phyloP scores from a whole-genome alignment of 1,140 invertebrate genomes.

The Platyura marginata region DNA sequence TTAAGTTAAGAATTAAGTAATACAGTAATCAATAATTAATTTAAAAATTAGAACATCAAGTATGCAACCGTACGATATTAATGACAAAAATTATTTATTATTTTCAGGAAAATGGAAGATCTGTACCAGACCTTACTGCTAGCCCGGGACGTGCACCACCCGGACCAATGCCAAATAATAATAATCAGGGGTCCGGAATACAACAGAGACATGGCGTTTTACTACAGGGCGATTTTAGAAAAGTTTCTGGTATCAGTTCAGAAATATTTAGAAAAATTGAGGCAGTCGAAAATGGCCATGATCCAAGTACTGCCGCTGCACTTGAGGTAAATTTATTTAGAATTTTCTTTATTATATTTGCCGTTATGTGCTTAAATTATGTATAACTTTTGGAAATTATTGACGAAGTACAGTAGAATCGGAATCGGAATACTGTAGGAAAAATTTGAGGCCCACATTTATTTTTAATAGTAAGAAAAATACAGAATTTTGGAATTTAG shows the following conservation, averaged over 20 bases:
- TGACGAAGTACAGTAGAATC: too few species aligned
- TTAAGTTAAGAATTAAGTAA: too few species aligned
- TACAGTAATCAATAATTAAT: too few species aligned
- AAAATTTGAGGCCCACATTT: too few species aligned
- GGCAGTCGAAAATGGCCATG: slow-evolving; percentile 86
- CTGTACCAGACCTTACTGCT: slow-evolving; percentile 68
- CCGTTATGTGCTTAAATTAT: too few species aligned
- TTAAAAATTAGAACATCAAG: neutral
- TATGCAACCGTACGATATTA: neutral
- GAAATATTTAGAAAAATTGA: slow-evolving; percentile 94
- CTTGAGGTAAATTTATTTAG: slow-evolving; percentile 63
- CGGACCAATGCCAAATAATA: slow-evolving; percentile 36
- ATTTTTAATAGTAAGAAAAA: too few species aligned
- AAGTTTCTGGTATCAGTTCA: slow-evolving; percentile 76
- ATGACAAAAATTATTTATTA: slow-evolving; percentile 8
- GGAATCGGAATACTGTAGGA: too few species aligned
- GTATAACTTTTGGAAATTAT: too few species aligned
- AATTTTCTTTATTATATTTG: too few species aligned
- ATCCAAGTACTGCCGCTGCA: slow-evolving; percentile 74
- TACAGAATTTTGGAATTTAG: too few species aligned
- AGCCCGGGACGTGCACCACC: slow-evolving; percentile 68
- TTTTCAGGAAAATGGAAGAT: slow-evolving; percentile 64
- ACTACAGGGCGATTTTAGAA: slow-evolving; percentile 82
- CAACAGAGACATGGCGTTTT: slow-evolving; percentile 38
- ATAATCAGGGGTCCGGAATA: slow-evolving; percentile 25